Percentiles rank a stretch among this genome's conserved stretches.
Evolutionary conservation across 2,888 invertebrate species (phyloP).

Genomic region (Leptarthrus brevirostris): DNA sequence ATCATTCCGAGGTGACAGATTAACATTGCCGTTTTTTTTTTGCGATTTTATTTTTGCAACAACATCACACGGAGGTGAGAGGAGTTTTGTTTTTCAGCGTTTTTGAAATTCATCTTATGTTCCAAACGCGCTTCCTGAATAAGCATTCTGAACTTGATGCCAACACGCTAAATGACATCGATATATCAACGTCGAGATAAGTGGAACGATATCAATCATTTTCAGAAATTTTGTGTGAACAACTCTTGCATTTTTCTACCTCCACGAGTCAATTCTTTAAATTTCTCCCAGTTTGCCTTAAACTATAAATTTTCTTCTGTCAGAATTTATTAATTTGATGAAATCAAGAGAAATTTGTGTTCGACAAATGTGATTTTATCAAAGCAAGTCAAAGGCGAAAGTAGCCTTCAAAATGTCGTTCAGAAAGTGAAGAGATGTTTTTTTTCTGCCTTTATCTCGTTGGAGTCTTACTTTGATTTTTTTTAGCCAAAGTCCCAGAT

Average conservation of each 20-base stretch:
- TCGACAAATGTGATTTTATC: neutral
- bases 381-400: no score
- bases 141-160: neutral
- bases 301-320: neutral
- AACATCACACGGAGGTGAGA: no score
- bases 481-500: no score
- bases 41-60: neutral
- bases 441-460: no score
- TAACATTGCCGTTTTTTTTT: no score
- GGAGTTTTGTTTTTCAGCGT: no score
- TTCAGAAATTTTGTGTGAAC: neutral
- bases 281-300: neutral
- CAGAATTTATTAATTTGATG: neutral
- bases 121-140: no score
- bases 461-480: no score
- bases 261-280: neutral
- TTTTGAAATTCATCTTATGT: neutral
- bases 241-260: neutral
- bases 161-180: constrained; percentile 8
- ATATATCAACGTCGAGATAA: constrained; percentile 24
- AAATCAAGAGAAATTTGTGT: neutral
- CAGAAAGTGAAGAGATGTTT: no score
- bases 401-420: no score
- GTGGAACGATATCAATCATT: constrained; percentile 30
- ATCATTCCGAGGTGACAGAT: neutral